Percentiles rank a stretch among this genome's conserved stretches.
Evolutionary conservation across 2,113 vertebrate genomes (phyloP).

Genomic region (Aptenodytes patagonicus): DNA sequence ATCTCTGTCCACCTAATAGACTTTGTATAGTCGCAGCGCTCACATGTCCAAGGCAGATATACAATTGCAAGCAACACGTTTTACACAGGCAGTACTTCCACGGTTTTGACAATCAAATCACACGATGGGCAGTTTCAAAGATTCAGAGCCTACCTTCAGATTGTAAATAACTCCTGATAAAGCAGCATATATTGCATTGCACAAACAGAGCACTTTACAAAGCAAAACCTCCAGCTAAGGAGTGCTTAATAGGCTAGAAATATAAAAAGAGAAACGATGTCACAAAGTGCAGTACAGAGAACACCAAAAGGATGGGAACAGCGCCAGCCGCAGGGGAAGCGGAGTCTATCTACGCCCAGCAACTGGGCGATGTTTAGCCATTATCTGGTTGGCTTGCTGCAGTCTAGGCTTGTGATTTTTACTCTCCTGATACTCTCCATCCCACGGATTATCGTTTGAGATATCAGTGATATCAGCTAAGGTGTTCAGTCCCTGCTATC

Average conservation of each 20-base stretch:
- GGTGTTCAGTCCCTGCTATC: neutral
- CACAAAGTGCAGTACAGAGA: neutral
- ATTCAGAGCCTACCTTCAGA: neutral
- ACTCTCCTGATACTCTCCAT: neutral
- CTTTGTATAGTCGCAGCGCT: neutral
- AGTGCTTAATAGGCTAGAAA: neutral
- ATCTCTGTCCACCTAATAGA: neutral
- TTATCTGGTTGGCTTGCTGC: neutral
- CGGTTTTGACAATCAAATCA: neutral
- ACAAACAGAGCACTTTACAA: neutral
- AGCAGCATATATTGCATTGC: neutral
- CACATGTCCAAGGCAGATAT: accelerated
- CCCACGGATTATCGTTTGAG: neutral
- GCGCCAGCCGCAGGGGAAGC: neutral
- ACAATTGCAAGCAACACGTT: neutral
- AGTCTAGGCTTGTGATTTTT: neutral
- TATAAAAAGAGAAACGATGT: accelerated
- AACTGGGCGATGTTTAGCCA: neutral
- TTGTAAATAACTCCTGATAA: neutral
- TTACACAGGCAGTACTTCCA: neutral
- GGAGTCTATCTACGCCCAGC: neutral
- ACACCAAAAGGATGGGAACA: neutral
- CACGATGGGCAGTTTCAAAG: neutral
- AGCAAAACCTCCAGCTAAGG: neutral
- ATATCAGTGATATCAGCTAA: neutral